Base-by-base conservation (phyloP, 2,797 vertebrate species). In the Parambassis ranga region DNA sequence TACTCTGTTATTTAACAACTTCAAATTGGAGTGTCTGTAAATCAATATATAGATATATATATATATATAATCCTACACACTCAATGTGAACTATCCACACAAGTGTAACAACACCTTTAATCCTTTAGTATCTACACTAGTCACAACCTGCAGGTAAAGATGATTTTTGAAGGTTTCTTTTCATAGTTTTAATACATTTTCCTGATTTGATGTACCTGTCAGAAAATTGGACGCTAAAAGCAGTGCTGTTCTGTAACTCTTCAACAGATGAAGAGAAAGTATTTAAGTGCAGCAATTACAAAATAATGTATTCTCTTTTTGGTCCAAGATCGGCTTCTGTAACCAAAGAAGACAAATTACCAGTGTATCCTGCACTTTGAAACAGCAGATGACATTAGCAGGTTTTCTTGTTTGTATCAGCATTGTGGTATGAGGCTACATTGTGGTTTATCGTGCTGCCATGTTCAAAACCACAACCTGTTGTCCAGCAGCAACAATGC, bases 11-110 rank as follows among this genome's bases (percentile, higher is more conserved):
- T 70, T 81, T 36, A 78, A 69, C 60, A 74, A 83, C 77, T 80
- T 86, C 79, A 86, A 86, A 87, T 85, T 86, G 82, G 65, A 85
- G 81, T 79, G 76, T 77, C 57, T 89, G 82, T 86, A 84, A 85
- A 81, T 73, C 61, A 64, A 22, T 71, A 66, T 75, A 27, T 71
- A 64, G 72, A 73, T 76, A 60, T 50, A 66, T 60, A 71, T 39
- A 32, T 22, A 38, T 31, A 41, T 49, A 38, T 35, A 71, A 65
- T 58, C 49, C 18, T 64, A 48, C 65, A 69, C 57, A 52, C 62
- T 46, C 13, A 64, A 37, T 68, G 74, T 71, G 11, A 85, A 77
- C 42, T 70, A 71, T 74, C 71, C 58, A 52, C 10, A 46, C 36
- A 36, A 75, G 42, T 63, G 35, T 56, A 64, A 60, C 52, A 7